A percentile compares a stretch with the other conserved stretches of the same genome.
phyloP scores from a whole-genome alignment of 2,113 vertebrate species.

The Amblyopsis rosae region DNA sequence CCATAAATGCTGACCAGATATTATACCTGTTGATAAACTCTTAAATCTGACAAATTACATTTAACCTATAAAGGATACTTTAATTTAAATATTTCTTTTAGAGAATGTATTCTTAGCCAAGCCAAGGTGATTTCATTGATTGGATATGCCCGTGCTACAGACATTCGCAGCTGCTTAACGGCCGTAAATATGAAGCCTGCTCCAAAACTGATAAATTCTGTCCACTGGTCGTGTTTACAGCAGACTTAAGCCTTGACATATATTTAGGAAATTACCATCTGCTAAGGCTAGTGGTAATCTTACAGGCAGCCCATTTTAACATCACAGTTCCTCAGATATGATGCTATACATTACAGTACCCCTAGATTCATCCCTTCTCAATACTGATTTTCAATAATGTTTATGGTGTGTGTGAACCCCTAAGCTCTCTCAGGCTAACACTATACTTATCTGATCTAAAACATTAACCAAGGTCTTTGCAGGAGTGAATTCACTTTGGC shows the following conservation, averaged over 20 bases:
- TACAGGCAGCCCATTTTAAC: constrained; percentile 71
- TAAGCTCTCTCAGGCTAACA: constrained; percentile 67
- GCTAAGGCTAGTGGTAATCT: constrained; percentile 71
- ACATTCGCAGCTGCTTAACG: constrained; percentile 59
- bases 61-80: background rate
- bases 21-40: constrained; percentile 28
- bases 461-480: constrained; percentile 67
- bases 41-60: background rate
- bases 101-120: constrained; percentile 19
- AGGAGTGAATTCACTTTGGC: constrained; percentile 53
- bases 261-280: constrained; percentile 76
- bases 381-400: constrained; percentile 67
- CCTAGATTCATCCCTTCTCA: constrained; percentile 60
- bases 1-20: constrained; percentile 26
- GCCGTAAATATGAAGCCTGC: constrained; percentile 60
- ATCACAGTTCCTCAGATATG: constrained; percentile 68
- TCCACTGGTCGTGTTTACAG: constrained; percentile 72
- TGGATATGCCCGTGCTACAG: constrained; percentile 39
- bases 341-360: constrained; percentile 50
- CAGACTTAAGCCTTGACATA: constrained; percentile 73
- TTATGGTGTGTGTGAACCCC: constrained; percentile 50
- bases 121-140: constrained; percentile 45
- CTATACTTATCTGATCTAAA: constrained; percentile 71
- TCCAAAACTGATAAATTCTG: constrained; percentile 73
- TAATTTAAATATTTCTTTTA: background rate